These are phyloP conservation scores for Cherax destructor DNA, from an alignment of 1,140 invertebrate species.

Conservation along the genomic window DNA sequence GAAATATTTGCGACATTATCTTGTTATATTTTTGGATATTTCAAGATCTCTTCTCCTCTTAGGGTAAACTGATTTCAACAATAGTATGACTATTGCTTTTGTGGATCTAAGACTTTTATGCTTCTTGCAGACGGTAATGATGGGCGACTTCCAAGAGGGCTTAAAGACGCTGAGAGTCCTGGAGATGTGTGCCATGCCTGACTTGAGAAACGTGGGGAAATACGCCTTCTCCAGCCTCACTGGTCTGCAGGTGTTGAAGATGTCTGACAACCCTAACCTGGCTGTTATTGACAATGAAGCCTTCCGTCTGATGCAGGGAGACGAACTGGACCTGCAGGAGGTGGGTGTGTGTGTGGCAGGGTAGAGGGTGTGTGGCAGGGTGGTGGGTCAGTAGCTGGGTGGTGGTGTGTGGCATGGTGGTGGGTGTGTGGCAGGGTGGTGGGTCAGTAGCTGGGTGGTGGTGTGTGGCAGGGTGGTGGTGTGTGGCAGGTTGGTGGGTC, in stretches of 20 bases:
- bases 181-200: slow-evolving; percentile 43
- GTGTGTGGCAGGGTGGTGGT: too few species aligned
- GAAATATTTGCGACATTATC: too few species aligned
- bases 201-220: slow-evolving; percentile 21
- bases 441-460: too few species aligned
- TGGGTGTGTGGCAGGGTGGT: too few species aligned
- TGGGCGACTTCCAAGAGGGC: slow-evolving; percentile 28
- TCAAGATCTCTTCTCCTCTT: too few species aligned
- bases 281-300: slow-evolving; percentile 28
- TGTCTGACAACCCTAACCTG: slow-evolving; percentile 45
- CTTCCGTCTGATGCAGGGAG: slow-evolving; percentile 1
- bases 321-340: slow-evolving; percentile 36
- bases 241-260: slow-evolving; percentile 6
- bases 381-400: too few species aligned
- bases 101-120: not conserved
- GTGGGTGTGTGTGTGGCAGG: not conserved
- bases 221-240: slow-evolving; percentile 36
- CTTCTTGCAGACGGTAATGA: slow-evolving; percentile 17
- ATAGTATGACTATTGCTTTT: too few species aligned
- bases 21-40: too few species aligned
- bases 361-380: not conserved
- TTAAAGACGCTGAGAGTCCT: slow-evolving; percentile 3
- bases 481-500: too few species aligned
- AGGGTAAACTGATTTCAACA: too few species aligned
- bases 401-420: too few species aligned